Evolutionary conservation across 2,797 vertebrate species (phyloP).

Genomic region (Nannoperca obscura): DNA sequence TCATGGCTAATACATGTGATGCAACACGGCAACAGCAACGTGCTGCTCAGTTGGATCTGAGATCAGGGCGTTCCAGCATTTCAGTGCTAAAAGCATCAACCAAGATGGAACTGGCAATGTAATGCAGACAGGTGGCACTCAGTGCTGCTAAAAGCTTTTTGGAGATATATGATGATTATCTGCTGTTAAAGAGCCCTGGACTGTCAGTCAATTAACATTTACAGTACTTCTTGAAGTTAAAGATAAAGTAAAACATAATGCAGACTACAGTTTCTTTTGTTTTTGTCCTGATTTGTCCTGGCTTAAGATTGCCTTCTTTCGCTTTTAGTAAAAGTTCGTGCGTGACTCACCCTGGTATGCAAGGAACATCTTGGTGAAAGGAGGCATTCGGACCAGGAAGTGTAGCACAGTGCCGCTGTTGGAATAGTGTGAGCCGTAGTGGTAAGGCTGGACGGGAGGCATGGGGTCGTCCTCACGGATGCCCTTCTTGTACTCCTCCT

Average conservation of each 20-base stretch:
- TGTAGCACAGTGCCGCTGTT: conserved; percentile 98
- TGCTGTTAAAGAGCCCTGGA: conserved; percentile 28
- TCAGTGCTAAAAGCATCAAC: conserved; percentile 44
- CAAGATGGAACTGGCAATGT: conserved; percentile 15
- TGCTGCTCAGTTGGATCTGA: conserved; percentile 18
- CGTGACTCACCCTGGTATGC: conserved; percentile 93
- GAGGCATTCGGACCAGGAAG: conserved; percentile 97
- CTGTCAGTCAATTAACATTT: conserved; percentile 25
- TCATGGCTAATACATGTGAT: conserved; percentile 52
- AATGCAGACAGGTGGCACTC: conserved; percentile 34
- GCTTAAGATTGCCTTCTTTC: not conserved
- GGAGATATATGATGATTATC: conserved; percentile 34
- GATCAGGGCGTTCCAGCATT: conserved; percentile 20
- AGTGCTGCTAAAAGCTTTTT: conserved; percentile 57
- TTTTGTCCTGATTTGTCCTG: too few relatives aligned
- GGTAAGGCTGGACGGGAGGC: conserved; percentile 98
- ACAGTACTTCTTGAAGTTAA: not conserved
- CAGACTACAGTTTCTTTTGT: not conserved
- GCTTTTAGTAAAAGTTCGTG: not conserved
- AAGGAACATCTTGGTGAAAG: conserved; percentile 99
- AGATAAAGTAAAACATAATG: not conserved
- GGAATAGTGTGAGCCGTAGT: conserved; percentile 99
- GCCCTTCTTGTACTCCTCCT: conserved; percentile 97
- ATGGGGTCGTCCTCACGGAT: conserved; percentile 96
- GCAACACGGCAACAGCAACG: not conserved